Conservation (phyloP, 2,113 vertebrate species). For the Sphyrna mokarran region DNA sequence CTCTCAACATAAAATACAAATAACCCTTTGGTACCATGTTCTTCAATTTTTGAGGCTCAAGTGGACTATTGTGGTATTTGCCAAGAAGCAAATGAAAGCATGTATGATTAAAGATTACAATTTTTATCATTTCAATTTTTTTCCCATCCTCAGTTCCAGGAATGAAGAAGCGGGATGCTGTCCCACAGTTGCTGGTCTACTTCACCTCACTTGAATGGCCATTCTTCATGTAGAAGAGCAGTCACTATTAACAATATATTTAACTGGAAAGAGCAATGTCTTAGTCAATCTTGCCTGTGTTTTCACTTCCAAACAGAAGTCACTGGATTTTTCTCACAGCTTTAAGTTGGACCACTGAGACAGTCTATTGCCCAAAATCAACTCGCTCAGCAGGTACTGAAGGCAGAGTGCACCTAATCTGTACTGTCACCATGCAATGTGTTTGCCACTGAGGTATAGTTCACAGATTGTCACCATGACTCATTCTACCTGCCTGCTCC, state of each 20-base stretch:
- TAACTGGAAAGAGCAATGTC: neutral
- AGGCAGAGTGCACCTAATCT: neutral
- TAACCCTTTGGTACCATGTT: neutral
- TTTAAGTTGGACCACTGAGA: neutral
- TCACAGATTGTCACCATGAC: neutral
- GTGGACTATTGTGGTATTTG: neutral
- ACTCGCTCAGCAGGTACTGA: neutral
- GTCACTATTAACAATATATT: neutral
- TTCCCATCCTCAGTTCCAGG: neutral
- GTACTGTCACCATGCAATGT: neutral
- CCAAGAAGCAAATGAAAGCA: neutral
- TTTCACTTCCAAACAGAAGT: neutral
- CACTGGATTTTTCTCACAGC: neutral
- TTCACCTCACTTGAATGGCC: neutral
- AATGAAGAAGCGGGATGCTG: neutral
- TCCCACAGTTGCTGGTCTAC: neutral
- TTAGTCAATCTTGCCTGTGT: neutral
- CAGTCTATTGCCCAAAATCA: neutral
- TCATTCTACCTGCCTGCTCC: neutral
- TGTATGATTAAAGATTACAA: neutral
- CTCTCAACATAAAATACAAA: neutral
- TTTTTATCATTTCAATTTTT: neutral
- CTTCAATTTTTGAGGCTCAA: neutral
- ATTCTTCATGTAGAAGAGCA: neutral
- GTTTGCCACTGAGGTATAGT: neutral